These are phyloP conservation scores for Smittia aterrima DNA, from an alignment of 2,888 invertebrate genomes.

Conservation along the genomic window DNA sequence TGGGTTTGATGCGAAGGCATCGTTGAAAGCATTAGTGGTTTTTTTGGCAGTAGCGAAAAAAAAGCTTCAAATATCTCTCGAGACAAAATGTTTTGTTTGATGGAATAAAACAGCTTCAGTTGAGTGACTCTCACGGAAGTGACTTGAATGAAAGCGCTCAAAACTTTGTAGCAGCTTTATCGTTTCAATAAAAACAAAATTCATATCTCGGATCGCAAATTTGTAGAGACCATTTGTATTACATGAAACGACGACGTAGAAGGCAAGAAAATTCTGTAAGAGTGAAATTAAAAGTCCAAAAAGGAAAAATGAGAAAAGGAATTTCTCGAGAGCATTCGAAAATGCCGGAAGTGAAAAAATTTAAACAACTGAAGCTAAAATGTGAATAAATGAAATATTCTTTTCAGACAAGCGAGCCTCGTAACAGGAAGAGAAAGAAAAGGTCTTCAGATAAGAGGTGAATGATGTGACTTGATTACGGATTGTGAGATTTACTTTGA, in stretches of 20 bases:
- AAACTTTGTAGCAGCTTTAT: background rate
- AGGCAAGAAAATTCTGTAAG: background rate
- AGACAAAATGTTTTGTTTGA: background rate
- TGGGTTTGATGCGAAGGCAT: slow-evolving; percentile 35
- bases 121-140: slow-evolving; percentile 6
- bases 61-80: background rate
- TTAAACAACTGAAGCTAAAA: slow-evolving; percentile 33
- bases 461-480: background rate
- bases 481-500: background rate
- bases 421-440: background rate
- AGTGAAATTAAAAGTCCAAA: slow-evolving; percentile 24
- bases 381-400: slow-evolving; percentile 32
- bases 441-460: background rate
- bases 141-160: background rate
- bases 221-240: slow-evolving; percentile 1
- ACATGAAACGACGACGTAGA: background rate
- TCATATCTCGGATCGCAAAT: background rate
- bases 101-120: background rate
- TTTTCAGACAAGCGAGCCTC: background rate
- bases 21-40: slow-evolving; percentile 5
- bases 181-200: slow-evolving; percentile 14
- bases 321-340: slow-evolving; percentile 30
- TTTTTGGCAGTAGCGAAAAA: slow-evolving; percentile 18
- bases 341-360: slow-evolving; percentile 41
- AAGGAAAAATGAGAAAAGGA: slow-evolving; percentile 28